phyloP scores from a whole-genome alignment of 30 jellyfish, hydroid and myxozoan species.

The Aurelia aurita complex sp. Pacific region DNA sequence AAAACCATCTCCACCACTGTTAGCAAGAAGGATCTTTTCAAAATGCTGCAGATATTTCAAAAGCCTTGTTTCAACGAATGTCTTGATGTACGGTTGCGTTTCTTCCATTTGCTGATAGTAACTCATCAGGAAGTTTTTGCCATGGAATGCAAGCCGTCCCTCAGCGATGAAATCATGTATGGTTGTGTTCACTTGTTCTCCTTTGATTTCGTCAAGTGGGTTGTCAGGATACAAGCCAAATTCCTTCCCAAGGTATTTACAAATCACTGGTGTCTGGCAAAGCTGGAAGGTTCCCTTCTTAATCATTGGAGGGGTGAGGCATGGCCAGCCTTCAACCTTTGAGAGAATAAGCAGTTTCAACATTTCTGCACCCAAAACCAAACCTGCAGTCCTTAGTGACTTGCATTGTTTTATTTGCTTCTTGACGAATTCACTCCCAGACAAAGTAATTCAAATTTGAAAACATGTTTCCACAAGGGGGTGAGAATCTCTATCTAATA shows the following conservation, averaged over 20 bases:
- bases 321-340: background rate
- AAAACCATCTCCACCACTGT: conserved; percentile 53
- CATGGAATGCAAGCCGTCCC: conserved; percentile 61
- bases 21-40: conserved; percentile 26
- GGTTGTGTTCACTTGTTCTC: conserved; percentile 55
- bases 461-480: too few relatives aligned
- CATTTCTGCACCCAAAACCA: too few relatives aligned
- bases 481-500: conserved; percentile 37
- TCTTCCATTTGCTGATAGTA: conserved; percentile 50
- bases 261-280: conserved; percentile 66
- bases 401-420: too few relatives aligned
- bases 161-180: conserved; percentile 61
- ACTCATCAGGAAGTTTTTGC: conserved; percentile 23
- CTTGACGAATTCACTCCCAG: too few relatives aligned
- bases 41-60: conserved; percentile 33
- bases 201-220: conserved; percentile 38
- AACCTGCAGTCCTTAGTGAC: too few relatives aligned
- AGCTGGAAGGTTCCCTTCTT: conserved; percentile 31
- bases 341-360: too few relatives aligned
- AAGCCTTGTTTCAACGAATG: conserved; percentile 34
- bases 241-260: conserved; percentile 62
- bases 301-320: conserved; percentile 4
- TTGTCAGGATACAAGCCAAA: conserved; percentile 64
- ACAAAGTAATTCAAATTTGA: too few relatives aligned
- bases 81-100: conserved; percentile 56